Evolutionary conservation across 2,797 vertebrate species (phyloP), one percentile per base, ranked within the genome.

Genomic region (Tamandua tetradactyla): DNA sequence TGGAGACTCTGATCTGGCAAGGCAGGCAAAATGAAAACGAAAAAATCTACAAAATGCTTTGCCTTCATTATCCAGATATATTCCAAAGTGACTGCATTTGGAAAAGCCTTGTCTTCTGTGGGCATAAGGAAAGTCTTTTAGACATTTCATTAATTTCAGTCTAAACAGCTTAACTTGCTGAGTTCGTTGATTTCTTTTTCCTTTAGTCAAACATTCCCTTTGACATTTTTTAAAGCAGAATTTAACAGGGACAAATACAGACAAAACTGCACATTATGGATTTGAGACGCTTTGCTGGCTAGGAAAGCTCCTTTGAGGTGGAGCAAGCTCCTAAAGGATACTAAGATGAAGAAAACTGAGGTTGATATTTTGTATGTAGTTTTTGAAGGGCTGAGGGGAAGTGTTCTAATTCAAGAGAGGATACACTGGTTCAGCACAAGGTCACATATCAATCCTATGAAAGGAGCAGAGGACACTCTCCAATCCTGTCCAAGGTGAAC

Each of bases 311-410:
- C 69, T 92, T 37, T 85, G 59, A 87, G 25, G 49, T 75, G 42
- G 89, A 42, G 55, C 64, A 89, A 87, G 72, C 27, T 81, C 37
- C 11, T 47, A 71, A 91, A 32, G 71, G 32, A 55, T 68, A 27
- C 64, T 20, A n/a, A 78, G 57, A 61, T 47, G 52, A 91, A 79
- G 32, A 61, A 75, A 84, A 85, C 44, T 0, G 18, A 69, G 30
- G 37, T 1, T 79, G 84, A 49, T 62, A 35, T 74, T 76, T 72
- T 57, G 20, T 62, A 57, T 47, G 20, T 44, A 44, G 15, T 44
- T 96, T 92, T 94, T 74, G 91, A 83, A 89, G 55, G 25, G n/a
- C n/a, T 78, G 78, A 69, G 84, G 40, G 87, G 85, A 85, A 85
- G 42, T 2, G 61, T 76, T 52, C 40, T 44, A 23, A 52, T 82